A percentile compares a stretch with the other conserved stretches of the same genome.
phyloP scores from a whole-genome alignment of 2,797 vertebrate species.

The Pangasius sanitwongsei region DNA sequence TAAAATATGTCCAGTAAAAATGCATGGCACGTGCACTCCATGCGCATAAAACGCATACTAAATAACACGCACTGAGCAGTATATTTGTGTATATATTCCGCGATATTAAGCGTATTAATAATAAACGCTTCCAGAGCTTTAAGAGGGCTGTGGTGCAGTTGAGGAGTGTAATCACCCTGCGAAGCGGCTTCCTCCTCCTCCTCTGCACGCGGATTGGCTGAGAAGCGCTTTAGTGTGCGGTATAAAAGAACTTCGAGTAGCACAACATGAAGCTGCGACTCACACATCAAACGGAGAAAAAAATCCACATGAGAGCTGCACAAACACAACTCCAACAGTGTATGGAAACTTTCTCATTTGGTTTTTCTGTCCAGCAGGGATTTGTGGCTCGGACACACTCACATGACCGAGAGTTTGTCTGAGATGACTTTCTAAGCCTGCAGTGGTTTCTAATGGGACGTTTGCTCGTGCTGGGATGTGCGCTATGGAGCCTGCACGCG shows the following conservation, averaged over 20 bases:
- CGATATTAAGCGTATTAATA: slow-evolving; percentile 49
- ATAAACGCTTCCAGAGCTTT: slow-evolving; percentile 42
- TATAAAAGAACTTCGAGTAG: slow-evolving; percentile 85
- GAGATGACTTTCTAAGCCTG: slow-evolving; percentile 25
- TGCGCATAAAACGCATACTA: not conserved
- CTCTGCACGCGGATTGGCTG: slow-evolving; percentile 74
- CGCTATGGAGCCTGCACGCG: slow-evolving; percentile 55
- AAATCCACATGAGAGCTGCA: slow-evolving; percentile 16
- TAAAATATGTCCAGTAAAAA: slow-evolving; percentile 1
- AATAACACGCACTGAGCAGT: not conserved
- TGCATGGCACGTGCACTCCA: not conserved
- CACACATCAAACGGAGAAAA: slow-evolving; percentile 77
- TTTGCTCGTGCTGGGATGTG: slow-evolving; percentile 53
- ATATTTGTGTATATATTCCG: slow-evolving; percentile 40
- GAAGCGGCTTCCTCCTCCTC: slow-evolving; percentile 74
- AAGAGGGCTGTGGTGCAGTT: slow-evolving; percentile 73
- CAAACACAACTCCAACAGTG: slow-evolving; percentile 18
- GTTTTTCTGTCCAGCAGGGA: slow-evolving; percentile 23
- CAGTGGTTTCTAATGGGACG: slow-evolving; percentile 47
- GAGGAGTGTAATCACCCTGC: slow-evolving; percentile 78
- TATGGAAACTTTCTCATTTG: slow-evolving; percentile 36
- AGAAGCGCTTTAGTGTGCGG: slow-evolving; percentile 73
- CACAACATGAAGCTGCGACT: slow-evolving; percentile 86
- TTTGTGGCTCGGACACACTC: slow-evolving; percentile 26
- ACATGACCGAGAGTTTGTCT: slow-evolving; percentile 4